Conservation (phyloP, 53 echinoderm and acorn worm species). For the Apostichopus leukothele region DNA sequence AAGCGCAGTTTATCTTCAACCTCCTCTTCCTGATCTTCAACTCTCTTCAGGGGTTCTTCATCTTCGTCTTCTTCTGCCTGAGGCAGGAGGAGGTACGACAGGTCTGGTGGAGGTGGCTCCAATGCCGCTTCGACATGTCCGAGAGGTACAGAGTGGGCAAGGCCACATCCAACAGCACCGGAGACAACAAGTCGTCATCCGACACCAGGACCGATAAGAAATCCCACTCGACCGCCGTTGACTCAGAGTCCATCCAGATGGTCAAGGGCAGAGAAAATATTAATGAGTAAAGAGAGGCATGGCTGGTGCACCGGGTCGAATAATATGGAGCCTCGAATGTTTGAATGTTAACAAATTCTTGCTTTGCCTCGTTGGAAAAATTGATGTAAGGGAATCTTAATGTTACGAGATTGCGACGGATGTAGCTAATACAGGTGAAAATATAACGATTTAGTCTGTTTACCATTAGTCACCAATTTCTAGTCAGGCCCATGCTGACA, state of each 20-base stretch:
- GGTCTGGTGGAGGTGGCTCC: slow-evolving; percentile 47
- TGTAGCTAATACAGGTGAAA: no score
- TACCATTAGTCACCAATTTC: no score
- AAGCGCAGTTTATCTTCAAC: slow-evolving; percentile 61
- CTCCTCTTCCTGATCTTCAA: slow-evolving; percentile 76
- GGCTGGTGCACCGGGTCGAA: no score
- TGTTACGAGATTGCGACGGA: no score
- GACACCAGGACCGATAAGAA: background rate
- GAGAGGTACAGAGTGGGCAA: background rate
- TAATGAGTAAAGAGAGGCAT: no score
- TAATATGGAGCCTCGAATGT: no score
- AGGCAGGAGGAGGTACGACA: slow-evolving; percentile 60
- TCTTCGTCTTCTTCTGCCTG: slow-evolving; percentile 65
- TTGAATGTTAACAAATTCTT: no score
- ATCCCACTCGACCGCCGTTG: background rate
- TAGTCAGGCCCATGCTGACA: no score
- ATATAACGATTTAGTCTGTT: no score
- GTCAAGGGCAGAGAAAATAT: background rate
- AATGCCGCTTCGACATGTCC: background rate
- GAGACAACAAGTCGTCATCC: background rate
- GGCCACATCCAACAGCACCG: background rate
- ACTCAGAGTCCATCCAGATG: slow-evolving; percentile 37
- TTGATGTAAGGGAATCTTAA: no score
- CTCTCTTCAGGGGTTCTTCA: slow-evolving; percentile 68
- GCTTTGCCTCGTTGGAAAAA: no score